Base-by-base conservation (phyloP, 2,888 invertebrate genomes). In the Drosophila nigricruria region DNA sequence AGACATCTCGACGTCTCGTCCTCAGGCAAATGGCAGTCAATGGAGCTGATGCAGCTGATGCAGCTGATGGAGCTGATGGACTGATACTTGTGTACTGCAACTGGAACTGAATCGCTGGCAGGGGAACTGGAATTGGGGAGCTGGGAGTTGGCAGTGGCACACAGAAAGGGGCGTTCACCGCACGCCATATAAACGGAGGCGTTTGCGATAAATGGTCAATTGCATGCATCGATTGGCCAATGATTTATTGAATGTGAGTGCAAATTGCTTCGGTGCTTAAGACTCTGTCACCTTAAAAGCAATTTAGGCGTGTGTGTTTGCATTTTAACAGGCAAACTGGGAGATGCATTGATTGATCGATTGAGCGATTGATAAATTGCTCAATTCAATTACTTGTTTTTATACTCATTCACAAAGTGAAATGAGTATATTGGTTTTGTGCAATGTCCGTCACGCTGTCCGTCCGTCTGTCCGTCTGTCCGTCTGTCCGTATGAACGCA, bases 251-350 rank as follows among this genome's bases (percentile, higher is more conserved):
- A 32, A 38, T 42, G 54, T 18, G 62, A 53, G 20, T 63, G 49
- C 20, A 36, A 42, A 50, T 72, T 71, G 60, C 27, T 14, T 20
- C 53, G 42, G 5, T 1, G 30, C 36, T 25, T 9, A 5, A 40
- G 49, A 20, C 38, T 25, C 14, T 25, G 27, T 23, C 62, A 20
- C 56, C 52, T 52, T 14, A 62, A 34, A 43, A 16, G 59, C 43
- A 38, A 43, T 36, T 23, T 16, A 16, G 30, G 18, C 42, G 43
- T 40, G 59, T 47, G 36, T 49, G 59, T 36, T 43, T 59, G 32
- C 47, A 63, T 68, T 54, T 65, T 42, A 43, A n/a, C 62, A 61
- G 56, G 64, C 59, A 47, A 70, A 62, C 49, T 69, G 50, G 65
- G 70, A 81, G 34, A 57, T 54, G 43, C 12, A 27, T 18, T 18